Evolutionary conservation across 2,113 vertebrate genomes (phyloP).

Genomic region (Mastomys coucha): DNA sequence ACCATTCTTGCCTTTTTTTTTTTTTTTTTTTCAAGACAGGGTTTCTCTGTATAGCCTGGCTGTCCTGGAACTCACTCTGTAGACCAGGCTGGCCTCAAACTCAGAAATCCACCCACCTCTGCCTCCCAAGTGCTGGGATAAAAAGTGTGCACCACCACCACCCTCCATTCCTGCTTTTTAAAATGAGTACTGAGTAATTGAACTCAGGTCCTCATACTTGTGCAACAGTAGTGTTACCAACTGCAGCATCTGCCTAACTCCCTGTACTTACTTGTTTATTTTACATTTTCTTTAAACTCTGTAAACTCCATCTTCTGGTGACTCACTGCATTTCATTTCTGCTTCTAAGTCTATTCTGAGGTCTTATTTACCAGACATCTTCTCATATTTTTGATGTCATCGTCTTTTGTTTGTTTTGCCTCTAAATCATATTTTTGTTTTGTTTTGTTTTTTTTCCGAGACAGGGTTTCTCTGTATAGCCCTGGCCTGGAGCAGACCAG

Average conservation of each 20-base stretch:
- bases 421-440: neutral
- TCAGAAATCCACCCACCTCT: too few relatives aligned
- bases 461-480: too few relatives aligned
- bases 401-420: neutral
- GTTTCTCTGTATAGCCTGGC: too few relatives aligned
- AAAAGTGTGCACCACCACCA: too few relatives aligned
- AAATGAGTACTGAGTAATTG: neutral
- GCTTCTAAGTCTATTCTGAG: constrained; percentile 36
- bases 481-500: too few relatives aligned
- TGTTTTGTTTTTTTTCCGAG: too few relatives aligned
- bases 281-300: constrained; percentile 27
- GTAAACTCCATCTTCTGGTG: neutral
- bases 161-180: neutral
- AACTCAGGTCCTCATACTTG: neutral
- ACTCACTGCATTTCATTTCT: constrained; percentile 33
- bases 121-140: too few relatives aligned
- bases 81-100: too few relatives aligned
- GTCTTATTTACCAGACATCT: neutral
- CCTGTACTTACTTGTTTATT: neutral
- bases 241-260: neutral
- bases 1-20: too few relatives aligned
- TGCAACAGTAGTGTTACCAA: neutral
- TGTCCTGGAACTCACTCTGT: too few relatives aligned
- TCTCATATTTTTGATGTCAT: neutral
- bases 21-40: too few relatives aligned